Evolutionary conservation across 2,888 invertebrate genomes (phyloP).

Genomic region (Sminthurides aquaticus): DNA sequence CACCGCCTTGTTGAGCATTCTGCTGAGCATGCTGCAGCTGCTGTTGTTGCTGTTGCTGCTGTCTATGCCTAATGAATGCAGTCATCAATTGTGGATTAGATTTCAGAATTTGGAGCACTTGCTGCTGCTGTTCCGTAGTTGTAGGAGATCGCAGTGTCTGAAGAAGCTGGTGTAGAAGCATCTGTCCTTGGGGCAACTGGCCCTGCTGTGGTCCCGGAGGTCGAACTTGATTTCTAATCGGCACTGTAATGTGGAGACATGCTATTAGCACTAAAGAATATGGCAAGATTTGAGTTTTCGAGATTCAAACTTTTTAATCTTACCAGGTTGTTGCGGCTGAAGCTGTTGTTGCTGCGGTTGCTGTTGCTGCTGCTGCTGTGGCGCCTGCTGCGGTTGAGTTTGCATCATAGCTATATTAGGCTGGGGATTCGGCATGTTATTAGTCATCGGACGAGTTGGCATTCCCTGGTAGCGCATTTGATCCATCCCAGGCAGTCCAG

Average conservation of each 20-base stretch:
- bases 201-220: conserved; percentile 42
- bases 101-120: conserved; percentile 80
- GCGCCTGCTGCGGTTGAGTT: conserved; percentile 27
- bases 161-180: conserved; percentile 68
- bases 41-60: conserved; percentile 48
- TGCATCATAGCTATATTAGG: conserved; percentile 29
- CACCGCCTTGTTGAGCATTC: conserved; percentile 49
- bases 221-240: conserved; percentile 42
- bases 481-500: conserved; percentile 47
- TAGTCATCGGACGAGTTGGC: conserved; percentile 44
- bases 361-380: conserved; percentile 26
- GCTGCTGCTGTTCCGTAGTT: conserved; percentile 84
- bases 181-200: conserved; percentile 35
- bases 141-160: conserved; percentile 81
- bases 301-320: too few relatives aligned
- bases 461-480: conserved; percentile 49
- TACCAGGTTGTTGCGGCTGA: conserved; percentile 22
- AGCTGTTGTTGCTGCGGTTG: conserved; percentile 28
- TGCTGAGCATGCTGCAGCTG: conserved; percentile 42
- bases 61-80: conserved; percentile 82
- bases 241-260: neutral
- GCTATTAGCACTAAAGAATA: too few relatives aligned
- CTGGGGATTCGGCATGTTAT: conserved; percentile 34
- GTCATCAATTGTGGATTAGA: conserved; percentile 93
- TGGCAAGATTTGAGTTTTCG: too few relatives aligned